These are phyloP conservation scores for Pteria penguin DNA, from an alignment of 2,888 invertebrate genomes.

Conservation along the genomic window DNA sequence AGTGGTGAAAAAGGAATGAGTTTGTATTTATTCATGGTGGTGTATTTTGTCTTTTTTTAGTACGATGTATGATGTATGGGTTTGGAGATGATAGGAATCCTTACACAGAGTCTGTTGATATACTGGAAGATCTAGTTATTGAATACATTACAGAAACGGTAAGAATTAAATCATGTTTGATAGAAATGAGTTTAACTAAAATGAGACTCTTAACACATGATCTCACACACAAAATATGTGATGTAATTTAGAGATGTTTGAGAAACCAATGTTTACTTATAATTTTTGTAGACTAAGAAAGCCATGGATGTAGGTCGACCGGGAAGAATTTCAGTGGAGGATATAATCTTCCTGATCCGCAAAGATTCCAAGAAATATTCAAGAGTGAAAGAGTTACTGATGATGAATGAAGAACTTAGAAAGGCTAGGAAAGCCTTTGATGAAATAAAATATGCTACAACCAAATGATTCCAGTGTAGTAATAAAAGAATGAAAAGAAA, in stretches of 20 bases:
- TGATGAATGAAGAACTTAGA: conserved; percentile 99
- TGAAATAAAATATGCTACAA: conserved; percentile 82
- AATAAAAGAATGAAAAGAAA: neutral
- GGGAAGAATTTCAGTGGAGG: conserved; percentile 98
- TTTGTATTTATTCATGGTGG: too few species aligned
- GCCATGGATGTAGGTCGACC: conserved; percentile 98
- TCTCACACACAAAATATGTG: too few species aligned
- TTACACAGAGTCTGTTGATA: conserved; percentile 98
- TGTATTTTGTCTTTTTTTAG: conserved; percentile 60
- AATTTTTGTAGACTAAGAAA: conserved; percentile 84
- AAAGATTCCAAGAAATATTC: conserved; percentile 98
- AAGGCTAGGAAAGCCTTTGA: conserved; percentile 99
- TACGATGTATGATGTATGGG: conserved; percentile 95
- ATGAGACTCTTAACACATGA: too few species aligned
- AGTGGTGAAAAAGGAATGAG: too few species aligned
- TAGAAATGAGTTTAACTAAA: too few species aligned
- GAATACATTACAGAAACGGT: conserved; percentile 98
- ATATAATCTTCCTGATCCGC: conserved; percentile 96
- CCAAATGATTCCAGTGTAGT: conserved; percentile 47
- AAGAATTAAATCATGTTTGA: too few species aligned
- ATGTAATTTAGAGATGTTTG: too few species aligned
- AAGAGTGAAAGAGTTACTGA: conserved; percentile 95
- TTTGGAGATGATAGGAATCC: conserved; percentile 99
- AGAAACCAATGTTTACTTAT: neutral
- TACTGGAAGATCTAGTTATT: conserved; percentile 97